Evolutionary conservation across 2,113 vertebrate genomes (phyloP).

Genomic region (Lanius ludovicianus): DNA sequence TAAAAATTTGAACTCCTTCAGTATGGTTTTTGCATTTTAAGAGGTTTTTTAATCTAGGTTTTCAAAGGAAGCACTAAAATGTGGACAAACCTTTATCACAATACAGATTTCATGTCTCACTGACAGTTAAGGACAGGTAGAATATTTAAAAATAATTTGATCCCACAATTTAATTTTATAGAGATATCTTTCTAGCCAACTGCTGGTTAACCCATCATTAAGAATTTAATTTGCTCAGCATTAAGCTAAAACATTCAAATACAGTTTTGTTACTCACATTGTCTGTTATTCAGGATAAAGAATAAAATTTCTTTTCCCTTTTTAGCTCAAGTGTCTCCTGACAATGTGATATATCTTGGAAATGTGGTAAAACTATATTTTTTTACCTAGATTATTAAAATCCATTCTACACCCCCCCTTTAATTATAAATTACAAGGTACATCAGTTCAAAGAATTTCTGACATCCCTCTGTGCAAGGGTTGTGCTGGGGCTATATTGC

Average conservation of each 20-base stretch:
- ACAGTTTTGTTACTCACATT: background rate
- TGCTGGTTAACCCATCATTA: background rate
- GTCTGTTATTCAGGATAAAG: background rate
- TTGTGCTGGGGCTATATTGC: background rate
- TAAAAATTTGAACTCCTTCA: background rate
- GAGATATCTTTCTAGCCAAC: background rate
- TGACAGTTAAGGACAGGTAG: background rate
- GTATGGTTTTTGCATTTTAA: conserved; percentile 1
- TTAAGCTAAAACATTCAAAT: background rate
- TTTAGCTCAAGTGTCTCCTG: background rate
- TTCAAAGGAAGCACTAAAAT: background rate
- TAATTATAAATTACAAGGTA: background rate
- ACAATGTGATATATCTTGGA: background rate
- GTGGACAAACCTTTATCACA: background rate
- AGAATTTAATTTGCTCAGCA: background rate
- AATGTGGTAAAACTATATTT: background rate
- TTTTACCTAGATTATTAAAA: background rate
- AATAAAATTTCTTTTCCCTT: background rate
- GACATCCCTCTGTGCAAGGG: background rate
- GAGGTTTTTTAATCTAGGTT: background rate
- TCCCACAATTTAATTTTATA: background rate
- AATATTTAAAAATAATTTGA: background rate
- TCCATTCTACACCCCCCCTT: background rate
- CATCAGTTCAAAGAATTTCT: background rate
- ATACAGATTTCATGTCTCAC: background rate